A percentile compares a stretch with the other conserved stretches of the same genome.
phyloP scores from a whole-genome alignment of 2,797 vertebrate genomes.

The Odontamblyopus lacepedii region DNA sequence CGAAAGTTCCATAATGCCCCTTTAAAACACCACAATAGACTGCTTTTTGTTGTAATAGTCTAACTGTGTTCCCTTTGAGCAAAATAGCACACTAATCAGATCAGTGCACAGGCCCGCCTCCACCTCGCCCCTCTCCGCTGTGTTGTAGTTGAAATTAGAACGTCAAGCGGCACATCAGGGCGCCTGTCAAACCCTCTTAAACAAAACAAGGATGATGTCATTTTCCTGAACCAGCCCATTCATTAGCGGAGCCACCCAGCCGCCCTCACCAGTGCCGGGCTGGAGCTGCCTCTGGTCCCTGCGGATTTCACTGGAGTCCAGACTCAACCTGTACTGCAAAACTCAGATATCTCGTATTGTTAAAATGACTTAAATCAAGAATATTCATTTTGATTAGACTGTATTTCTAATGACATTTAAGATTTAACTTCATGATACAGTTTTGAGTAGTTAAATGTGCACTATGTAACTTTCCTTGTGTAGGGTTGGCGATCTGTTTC shows the following conservation, averaged over 20 bases:
- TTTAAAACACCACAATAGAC: neutral
- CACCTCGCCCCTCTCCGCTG: constrained; percentile 29
- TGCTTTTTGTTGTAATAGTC: constrained; percentile 30
- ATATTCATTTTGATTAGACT: too few species aligned
- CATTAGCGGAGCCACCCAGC: constrained; percentile 73
- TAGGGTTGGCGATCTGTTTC: too few species aligned
- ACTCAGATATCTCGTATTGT: neutral
- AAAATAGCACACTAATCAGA: constrained; percentile 16
- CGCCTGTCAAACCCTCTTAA: constrained; percentile 73
- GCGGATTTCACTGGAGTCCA: constrained; percentile 28
- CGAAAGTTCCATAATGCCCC: neutral
- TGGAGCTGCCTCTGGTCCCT: constrained; percentile 62
- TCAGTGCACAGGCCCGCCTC: constrained; percentile 40
- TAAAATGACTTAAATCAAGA: too few species aligned
- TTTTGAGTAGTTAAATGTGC: too few species aligned
- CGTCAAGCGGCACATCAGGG: constrained; percentile 68
- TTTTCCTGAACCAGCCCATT: constrained; percentile 76
- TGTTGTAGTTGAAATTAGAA: constrained; percentile 62
- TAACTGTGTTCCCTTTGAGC: constrained; percentile 12
- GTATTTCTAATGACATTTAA: too few species aligned
- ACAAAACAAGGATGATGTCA: constrained; percentile 75
- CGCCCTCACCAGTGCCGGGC: constrained; percentile 51
- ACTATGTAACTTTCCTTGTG: too few species aligned
- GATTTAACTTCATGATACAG: too few species aligned
- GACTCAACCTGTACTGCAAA: neutral